These are phyloP conservation scores for Rhabdomys pumilio DNA, from an alignment of 2,797 vertebrate species.

Conservation along the genomic window DNA sequence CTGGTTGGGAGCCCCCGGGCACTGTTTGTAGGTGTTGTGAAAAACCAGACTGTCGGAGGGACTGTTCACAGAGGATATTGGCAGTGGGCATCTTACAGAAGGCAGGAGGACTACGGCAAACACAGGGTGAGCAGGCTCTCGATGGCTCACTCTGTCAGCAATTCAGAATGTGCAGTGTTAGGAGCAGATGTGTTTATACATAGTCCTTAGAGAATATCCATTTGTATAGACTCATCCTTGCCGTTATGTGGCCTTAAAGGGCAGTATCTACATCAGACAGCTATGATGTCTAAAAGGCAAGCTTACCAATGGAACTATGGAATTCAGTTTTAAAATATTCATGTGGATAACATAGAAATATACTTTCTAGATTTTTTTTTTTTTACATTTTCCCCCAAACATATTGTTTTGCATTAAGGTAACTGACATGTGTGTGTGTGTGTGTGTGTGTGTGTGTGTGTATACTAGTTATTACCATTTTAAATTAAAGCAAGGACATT, in stretches of 20 bases:
- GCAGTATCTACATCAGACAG: neutral
- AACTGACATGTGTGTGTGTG: neutral
- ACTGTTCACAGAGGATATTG: neutral
- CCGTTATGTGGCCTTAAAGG: neutral
- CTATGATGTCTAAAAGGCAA: neutral
- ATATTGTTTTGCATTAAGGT: neutral
- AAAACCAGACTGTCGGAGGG: neutral
- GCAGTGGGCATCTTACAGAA: neutral
- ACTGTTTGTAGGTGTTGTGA: neutral
- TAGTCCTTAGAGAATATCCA: neutral
- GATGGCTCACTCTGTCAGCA: neutral
- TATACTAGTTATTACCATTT: too few relatives aligned
- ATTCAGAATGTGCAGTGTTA: neutral
- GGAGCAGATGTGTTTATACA: neutral
- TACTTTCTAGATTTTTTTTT: slow-evolving; percentile 5
- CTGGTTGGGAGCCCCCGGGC: neutral
- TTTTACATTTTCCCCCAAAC: neutral
- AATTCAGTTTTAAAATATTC: slow-evolving; percentile 28
- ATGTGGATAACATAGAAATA: neutral
- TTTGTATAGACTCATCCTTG: neutral
- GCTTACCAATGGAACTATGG: neutral
- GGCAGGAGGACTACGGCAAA: neutral
- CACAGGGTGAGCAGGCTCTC: rapidly evolving
- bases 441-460: too few relatives aligned
- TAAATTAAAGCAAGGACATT: slow-evolving; percentile 28